Conservation (phyloP, 37 sponge, comb jelly and placozoan species). For the Haliclona indistincta region DNA sequence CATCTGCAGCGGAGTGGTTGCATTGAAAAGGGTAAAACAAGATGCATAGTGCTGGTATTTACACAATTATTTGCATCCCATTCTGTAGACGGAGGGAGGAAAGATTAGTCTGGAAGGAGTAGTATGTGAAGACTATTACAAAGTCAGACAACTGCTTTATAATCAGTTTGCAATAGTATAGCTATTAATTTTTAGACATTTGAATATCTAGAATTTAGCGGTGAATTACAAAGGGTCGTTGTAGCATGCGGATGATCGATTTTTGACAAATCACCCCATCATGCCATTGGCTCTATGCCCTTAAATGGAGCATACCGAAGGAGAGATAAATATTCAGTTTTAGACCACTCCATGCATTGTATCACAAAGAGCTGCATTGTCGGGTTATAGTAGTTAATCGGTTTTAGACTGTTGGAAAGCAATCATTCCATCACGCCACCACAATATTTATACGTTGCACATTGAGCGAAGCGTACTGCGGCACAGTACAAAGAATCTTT, state of each 20-base stretch:
- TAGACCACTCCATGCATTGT: no score
- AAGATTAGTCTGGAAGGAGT: constrained; percentile 89
- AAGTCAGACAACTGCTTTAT: constrained; percentile 85
- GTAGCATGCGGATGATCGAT: neutral
- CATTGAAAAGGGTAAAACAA: constrained; percentile 77
- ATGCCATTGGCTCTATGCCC: neutral
- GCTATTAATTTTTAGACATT: neutral
- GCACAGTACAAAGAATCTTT: no score
- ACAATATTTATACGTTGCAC: no score
- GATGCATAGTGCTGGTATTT: neutral
- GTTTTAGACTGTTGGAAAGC: no score
- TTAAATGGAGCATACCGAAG: neutral
- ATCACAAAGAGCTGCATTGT: no score
- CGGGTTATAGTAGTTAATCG: no score
- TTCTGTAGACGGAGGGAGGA: constrained; percentile 78
- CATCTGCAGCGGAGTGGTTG: constrained; percentile 87
- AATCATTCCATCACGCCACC: no score
- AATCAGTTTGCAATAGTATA: constrained; percentile 97
- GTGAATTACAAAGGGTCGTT: neutral
- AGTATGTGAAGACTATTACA: constrained; percentile 95
- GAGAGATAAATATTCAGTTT: neutral
- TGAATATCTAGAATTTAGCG: neutral
- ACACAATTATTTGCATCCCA: neutral
- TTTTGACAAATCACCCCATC: neutral
- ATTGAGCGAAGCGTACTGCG: no score